A percentile compares a stretch with the other conserved stretches of the same genome.
Conservation (phyloP, 2,113 vertebrate species). For the Pelecanoides urinatrix region DNA sequence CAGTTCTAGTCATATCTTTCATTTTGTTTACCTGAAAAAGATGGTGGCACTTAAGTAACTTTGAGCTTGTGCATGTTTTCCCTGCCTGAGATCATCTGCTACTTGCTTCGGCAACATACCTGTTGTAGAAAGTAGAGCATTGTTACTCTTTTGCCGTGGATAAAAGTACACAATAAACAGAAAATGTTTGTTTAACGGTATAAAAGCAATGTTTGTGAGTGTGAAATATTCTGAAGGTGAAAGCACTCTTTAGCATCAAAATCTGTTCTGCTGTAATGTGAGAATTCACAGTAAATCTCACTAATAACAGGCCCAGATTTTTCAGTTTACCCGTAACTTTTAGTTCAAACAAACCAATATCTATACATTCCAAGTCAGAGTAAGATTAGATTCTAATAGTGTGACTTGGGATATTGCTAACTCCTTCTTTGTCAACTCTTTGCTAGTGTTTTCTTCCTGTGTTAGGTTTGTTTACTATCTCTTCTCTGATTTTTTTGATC, state of each 20-base stretch:
- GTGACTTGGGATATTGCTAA: neutral
- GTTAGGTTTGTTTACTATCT: neutral
- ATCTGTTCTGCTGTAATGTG: neutral
- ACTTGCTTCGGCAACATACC: conserved; percentile 85
- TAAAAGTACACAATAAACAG: neutral
- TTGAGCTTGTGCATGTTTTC: conserved; percentile 76
- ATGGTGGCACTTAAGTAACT: conserved; percentile 83
- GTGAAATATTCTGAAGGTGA: neutral
- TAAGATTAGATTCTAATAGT: neutral
- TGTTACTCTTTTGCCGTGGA: neutral
- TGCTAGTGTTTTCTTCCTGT: neutral
- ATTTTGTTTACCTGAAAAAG: conserved; percentile 82
- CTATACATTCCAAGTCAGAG: neutral
- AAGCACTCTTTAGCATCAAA: neutral
- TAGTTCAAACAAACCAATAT: neutral
- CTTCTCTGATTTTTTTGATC: neutral
- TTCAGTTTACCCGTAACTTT: neutral
- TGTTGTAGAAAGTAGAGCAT: conserved; percentile 25
- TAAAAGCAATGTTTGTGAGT: neutral
- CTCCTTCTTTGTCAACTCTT: neutral
- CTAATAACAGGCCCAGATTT: neutral
- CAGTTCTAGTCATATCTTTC: neutral
- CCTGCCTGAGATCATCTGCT: conserved; percentile 83
- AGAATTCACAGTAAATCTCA: neutral
- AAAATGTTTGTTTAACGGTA: neutral